Base-by-base conservation (phyloP, 2,113 vertebrate genomes). In the Sakesphorus luctuosus region DNA sequence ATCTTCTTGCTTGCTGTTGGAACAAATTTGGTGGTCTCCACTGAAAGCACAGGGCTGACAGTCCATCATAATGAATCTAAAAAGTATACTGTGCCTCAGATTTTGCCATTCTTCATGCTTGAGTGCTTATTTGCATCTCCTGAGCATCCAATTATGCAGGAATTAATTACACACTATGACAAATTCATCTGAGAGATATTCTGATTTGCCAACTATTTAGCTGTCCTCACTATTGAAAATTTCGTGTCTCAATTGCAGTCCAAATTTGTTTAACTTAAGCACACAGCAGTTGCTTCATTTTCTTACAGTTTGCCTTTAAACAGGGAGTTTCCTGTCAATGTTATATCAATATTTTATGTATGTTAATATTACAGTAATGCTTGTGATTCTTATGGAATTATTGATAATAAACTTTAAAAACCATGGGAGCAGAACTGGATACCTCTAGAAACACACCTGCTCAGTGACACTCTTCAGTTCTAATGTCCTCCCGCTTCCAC, bases 141-240 rank as follows among this genome's bases (percentile, higher is more conserved):
- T 78, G 26, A 87, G 23, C 35, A 81, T 38, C 38, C 33, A 72
- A 0, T 71, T 84, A 66, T 0, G 1, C 1, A 11, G 19, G 29
- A 75, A 87, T 73, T 94, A 83, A 59, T 69, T 76, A 61, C 18
- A 65, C 24, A 31, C n/a, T 33, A 2, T 21, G 11, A 89, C 74
- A 67, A 91, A 89, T 69, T 63, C 8, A 93, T 47, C 52, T 78
- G 77, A 81, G 63, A 79, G 15, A 52, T 44, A 67, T 10, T 84
- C 73, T 53, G 56, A 46, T 77, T 77, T 89, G n/a, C 13, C 47
- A 74, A 11, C 36, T 93, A 9, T 61, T 80, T 69, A 61, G 19
- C 31, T 18, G 7, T 40, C 18, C 19, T 84, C n/a, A 38, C 43
- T 28, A 9, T 46, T 16, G 15, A 77, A 92, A 94, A 31, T 49